A percentile compares a stretch with the other conserved stretches of the same genome.
phyloP scores from a whole-genome alignment of 2,113 vertebrate genomes.

The Microtus pennsylvanicus region DNA sequence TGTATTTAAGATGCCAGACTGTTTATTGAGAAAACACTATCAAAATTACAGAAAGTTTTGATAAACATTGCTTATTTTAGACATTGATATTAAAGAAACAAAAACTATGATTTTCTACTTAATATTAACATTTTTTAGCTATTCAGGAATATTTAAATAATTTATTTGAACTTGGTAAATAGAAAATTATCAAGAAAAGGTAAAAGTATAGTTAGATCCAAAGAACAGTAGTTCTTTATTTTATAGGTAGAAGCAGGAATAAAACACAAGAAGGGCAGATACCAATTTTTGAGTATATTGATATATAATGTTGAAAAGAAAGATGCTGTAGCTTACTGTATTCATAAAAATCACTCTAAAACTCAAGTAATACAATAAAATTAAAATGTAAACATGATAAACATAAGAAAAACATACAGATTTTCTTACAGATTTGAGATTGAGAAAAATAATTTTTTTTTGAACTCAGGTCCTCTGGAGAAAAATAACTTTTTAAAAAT shows the following conservation, averaged over 20 bases:
- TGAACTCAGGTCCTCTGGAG: too few relatives aligned
- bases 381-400: background rate
- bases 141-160: background rate
- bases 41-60: background rate
- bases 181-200: background rate
- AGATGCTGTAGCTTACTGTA: too few relatives aligned
- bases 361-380: background rate
- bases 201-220: background rate
- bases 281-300: background rate
- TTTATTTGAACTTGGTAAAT: background rate
- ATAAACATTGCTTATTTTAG: background rate
- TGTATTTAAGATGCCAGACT: background rate
- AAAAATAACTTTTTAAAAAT: background rate
- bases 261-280: background rate
- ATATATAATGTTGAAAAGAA: too few relatives aligned
- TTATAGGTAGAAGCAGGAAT: background rate
- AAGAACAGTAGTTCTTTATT: background rate
- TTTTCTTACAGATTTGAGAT: background rate
- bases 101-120: background rate
- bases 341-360: too few relatives aligned
- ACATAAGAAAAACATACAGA: background rate
- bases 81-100: background rate
- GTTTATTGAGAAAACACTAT: background rate
- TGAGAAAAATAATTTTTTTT: background rate
- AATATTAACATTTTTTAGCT: background rate